Evolutionary conservation across 2,888 invertebrate genomes (phyloP).

Genomic region (Steinernema hermaphroditum): DNA sequence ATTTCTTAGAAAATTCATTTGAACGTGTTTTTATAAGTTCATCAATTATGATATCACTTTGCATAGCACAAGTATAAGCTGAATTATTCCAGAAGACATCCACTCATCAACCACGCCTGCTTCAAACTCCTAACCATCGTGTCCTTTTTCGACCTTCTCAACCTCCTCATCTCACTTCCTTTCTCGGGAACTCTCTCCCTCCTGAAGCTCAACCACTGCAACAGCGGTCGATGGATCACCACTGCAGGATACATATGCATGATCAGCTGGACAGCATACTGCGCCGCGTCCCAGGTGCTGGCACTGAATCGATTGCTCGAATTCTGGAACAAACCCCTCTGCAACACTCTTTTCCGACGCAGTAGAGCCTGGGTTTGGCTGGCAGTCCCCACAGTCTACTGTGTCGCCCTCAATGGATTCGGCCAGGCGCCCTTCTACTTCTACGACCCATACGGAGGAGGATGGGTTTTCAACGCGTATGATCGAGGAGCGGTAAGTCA

Average conservation of each 20-base stretch:
- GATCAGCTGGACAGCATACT: background rate
- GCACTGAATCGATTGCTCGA: slow-evolving; percentile 10
- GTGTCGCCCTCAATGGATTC: background rate
- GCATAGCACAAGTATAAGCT: too few relatives aligned
- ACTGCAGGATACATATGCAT: background rate
- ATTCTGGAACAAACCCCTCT: slow-evolving; percentile 18
- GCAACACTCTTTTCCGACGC: background rate
- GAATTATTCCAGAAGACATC: background rate
- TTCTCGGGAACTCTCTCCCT: slow-evolving; percentile 7
- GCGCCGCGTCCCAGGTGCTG: background rate
- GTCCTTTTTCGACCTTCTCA: background rate
- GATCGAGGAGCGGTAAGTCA: background rate
- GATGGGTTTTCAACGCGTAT: background rate
- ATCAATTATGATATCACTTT: too few relatives aligned
- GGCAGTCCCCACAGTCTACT: background rate
- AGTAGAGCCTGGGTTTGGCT: background rate
- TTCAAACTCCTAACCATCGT: slow-evolving; percentile 21
- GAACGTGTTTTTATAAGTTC: too few relatives aligned
- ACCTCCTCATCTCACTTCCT: background rate
- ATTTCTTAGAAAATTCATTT: too few relatives aligned
- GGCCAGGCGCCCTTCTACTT: slow-evolving; percentile 19
- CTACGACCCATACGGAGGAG: slow-evolving; percentile 16
- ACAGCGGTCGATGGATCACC: background rate
- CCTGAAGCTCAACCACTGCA: background rate
- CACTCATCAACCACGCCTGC: slow-evolving; percentile 13